A percentile compares a stretch with the other conserved stretches of the same genome.
These are phyloP conservation scores for Ormyrus thymus DNA, from an alignment of 2,888 invertebrate genomes.

Conservation along the genomic window DNA sequence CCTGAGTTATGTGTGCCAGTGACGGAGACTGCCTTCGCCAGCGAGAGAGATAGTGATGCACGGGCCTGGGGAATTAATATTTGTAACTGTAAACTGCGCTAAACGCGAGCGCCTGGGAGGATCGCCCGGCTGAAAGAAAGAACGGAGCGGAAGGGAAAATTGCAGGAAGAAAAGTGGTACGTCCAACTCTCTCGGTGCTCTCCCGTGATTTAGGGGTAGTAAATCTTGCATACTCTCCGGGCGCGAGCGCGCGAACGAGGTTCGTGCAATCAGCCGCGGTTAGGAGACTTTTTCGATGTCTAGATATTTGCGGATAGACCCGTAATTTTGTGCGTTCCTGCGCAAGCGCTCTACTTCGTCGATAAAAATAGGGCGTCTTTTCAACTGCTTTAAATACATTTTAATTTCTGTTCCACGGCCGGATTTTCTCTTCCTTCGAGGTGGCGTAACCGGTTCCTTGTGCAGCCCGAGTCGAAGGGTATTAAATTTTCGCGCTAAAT, in stretches of 20 bases:
- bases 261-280: constrained; percentile 59
- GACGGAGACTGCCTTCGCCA: constrained; percentile 27
- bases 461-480: not conserved
- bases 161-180: constrained; percentile 59
- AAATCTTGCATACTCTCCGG: constrained; percentile 60
- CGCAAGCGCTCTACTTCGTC: not conserved
- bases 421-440: too few species aligned
- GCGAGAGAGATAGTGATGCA: constrained; percentile 52
- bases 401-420: too few species aligned
- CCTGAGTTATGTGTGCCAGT: constrained; percentile 67
- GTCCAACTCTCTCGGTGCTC: constrained; percentile 38
- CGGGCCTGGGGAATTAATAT: constrained; percentile 65
- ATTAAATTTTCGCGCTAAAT: constrained; percentile 43
- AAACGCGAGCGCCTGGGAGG: constrained; percentile 52
- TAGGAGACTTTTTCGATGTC: constrained; percentile 58
- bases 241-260: not conserved
- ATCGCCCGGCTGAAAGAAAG: not conserved
- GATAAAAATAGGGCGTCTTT: too few species aligned
- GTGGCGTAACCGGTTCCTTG: too few species aligned
- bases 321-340: constrained; percentile 28
- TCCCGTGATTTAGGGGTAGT: constrained; percentile 64
- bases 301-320: constrained; percentile 61
- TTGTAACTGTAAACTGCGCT: constrained; percentile 63
- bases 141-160: constrained; percentile 55
- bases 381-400: constrained; percentile 7